Base-by-base conservation (phyloP, 1,140 invertebrate genomes). In the Triops cancriformis region DNA sequence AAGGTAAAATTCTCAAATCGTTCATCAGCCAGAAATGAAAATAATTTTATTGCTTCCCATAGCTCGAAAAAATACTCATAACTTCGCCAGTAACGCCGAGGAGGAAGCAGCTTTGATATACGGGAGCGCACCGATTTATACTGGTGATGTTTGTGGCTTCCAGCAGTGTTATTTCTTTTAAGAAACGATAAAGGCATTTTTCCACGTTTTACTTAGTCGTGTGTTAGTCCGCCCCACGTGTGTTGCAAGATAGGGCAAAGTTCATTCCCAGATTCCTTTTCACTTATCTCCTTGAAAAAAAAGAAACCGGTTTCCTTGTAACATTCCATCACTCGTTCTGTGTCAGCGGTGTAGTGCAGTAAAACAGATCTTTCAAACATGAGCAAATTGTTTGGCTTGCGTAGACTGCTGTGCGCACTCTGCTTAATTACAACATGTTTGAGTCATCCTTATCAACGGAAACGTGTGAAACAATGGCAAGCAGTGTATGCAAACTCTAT, bases 1-100 rank as follows among this genome's bases (percentile, higher is more conserved):
- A 96, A 87, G 87, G 88, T 87, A 82, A 80, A 64, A 6, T 64
- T 7, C 0, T 64, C 23, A n/a, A 1, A 23, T 64, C 18, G 18
- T 64, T 64, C 2, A n/a, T 37, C 27, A 73, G 51, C 14, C 72
- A n/a, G 28, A 27, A 28, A 73, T 37, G 41, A 26, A 64, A 0
- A 72, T 31, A 76, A 31, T 51, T 72, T 37, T 73, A 12, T 73
- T 73, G 23, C 23, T 78, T 76, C 78, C 73, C 26, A 37, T 78
- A 85, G 84, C 84, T 45, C 80, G 83, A 23, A 83, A 81, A 76
- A 85, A 82, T 79, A 73, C 75, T 18, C 83, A 85, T 76, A 75
- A 73, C 0, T 85, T 85, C 77, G 27, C 76, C 18, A 79, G 74
- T 9, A 75, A 51, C 28, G 80, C 82, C 11, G 81, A 81, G 27